Evolutionary conservation across 2,797 vertebrate genomes (phyloP).

Genomic region (Apogon hyalosoma): DNA sequence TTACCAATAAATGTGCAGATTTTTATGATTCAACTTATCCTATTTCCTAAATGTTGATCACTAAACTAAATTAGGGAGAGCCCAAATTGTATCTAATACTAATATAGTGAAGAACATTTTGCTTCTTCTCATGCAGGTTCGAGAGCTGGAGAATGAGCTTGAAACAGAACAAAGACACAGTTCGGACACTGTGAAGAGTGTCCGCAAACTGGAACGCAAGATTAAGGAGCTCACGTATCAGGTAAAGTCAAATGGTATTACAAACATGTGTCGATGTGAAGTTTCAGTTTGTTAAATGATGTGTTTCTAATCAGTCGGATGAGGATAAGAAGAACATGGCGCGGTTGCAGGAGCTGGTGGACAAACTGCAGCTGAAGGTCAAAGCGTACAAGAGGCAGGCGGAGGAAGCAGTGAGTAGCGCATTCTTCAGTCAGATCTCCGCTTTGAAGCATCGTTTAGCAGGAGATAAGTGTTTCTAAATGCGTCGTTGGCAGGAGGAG

Average conservation of each 20-base stretch:
- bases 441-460: not conserved
- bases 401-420: conserved; percentile 84
- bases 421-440: not conserved
- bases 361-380: conserved; percentile 87
- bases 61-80: not conserved
- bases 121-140: conserved; percentile 75
- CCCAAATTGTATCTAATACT: not conserved
- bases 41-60: no score
- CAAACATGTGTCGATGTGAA: not conserved
- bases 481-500: conserved; percentile 81
- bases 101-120: not conserved
- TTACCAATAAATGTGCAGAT: no score
- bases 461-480: not conserved
- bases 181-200: conserved; percentile 83
- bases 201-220: conserved; percentile 84
- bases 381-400: conserved; percentile 87
- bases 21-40: no score
- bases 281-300: not conserved
- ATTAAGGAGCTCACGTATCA: conserved; percentile 88
- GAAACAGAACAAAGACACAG: conserved; percentile 83
- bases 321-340: conserved; percentile 84
- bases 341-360: conserved; percentile 84
- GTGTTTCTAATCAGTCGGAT: conserved; percentile 75
- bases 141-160: conserved; percentile 83
- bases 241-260: conserved; percentile 63